Evolutionary conservation across 2,888 invertebrate genomes (phyloP), one percentile per base, ranked within the genome.

Genomic region (Oscheius sp.): DNA sequence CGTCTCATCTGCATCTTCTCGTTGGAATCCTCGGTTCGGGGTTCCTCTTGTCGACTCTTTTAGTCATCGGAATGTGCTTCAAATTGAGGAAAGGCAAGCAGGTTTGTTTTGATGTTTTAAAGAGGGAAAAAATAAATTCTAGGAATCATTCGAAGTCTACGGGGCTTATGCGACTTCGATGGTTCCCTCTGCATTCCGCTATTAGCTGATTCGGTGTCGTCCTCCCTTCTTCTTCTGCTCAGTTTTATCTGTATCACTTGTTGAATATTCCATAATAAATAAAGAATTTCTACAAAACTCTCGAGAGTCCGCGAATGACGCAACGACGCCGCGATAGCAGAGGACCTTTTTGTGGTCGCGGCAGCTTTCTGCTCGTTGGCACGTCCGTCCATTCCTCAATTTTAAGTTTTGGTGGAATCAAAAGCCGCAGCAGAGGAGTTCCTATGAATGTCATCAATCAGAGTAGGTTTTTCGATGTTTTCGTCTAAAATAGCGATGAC

Each of bases 101-200:
- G n/a, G n/a, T n/a, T n/a, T n/a, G n/a, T n/a, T 20, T 33, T 37
- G 55, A 12, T 31, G 33, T 10, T 29, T 53, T 3, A 53, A 53
- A 53, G 2, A 31, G 17, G 48, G 48, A 4, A 42, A 23, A 50
- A 33, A 33, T n/a, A n/a, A n/a, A n/a, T n/a, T n/a, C n/a, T 48
- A 10, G 42, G 58, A 61, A 8, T 25, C 61, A 17, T 61, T 61
- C 45, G 61, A 61, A 45, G 61, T 61, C 29, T 61, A 45, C 61
- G 61, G 45, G 2, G 61, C 61, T 29, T 61, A 61, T 29, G 27
- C 42, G 61, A 42, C 55, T 17, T 34, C 53, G 55, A 27, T 27
- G 12, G 25, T 52, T n/a, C 52, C 52, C 48, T 48, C 27, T 29
- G 42, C 42, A 42, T 42, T n/a, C 17, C 42, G 42, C 42, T 42